These are phyloP conservation scores for Tigriopus californicus DNA, from an alignment of 2,888 invertebrate species.

Conservation along the genomic window DNA sequence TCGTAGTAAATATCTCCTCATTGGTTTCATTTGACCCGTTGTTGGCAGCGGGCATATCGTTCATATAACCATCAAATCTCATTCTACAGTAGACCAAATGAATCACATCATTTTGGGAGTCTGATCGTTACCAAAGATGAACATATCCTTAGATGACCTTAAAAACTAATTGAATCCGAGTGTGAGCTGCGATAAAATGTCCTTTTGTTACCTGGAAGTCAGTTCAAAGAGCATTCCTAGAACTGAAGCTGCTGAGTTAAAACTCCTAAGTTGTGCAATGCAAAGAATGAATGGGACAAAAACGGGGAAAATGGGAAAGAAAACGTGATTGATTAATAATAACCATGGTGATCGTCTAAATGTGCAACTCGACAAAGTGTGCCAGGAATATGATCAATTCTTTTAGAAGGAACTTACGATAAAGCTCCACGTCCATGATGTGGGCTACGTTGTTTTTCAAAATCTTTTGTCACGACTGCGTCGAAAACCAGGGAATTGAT, in stretches of 20 bases:
- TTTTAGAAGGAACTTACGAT: background rate
- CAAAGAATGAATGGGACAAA: background rate
- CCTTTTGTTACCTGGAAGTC: background rate
- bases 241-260: too few relatives aligned
- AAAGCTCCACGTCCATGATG: background rate
- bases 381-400: too few relatives aligned
- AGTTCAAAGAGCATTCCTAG: background rate
- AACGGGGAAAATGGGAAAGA: background rate
- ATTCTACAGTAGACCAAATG: too few relatives aligned
- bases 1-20: too few relatives aligned
- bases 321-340: background rate
- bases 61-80: too few relatives aligned
- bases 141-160: too few relatives aligned
- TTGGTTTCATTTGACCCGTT: too few relatives aligned
- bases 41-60: too few relatives aligned
- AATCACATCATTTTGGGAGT: too few relatives aligned
- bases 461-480: conserved; percentile 69
- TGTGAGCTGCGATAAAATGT: too few relatives aligned
- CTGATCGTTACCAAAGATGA: too few relatives aligned
- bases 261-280: background rate
- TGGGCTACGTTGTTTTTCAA: conserved; percentile 45
- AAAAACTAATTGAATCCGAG: too few relatives aligned
- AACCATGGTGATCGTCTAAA: background rate
- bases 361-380: background rate
- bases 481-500: conserved; percentile 70